Conservation (phyloP, 2,888 invertebrate species). For the Coelogynopora nodosa region DNA sequence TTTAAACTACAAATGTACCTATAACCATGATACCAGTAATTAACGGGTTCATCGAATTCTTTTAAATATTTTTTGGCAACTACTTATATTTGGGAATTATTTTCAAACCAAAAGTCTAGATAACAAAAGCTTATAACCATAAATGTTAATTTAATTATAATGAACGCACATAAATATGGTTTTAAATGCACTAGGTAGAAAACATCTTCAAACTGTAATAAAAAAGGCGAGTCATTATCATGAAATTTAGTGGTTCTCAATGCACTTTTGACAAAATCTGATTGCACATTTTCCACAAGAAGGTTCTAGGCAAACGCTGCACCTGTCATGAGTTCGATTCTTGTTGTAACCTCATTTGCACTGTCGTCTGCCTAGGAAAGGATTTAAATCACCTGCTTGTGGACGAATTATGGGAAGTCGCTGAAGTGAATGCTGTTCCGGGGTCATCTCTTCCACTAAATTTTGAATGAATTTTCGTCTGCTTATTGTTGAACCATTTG, state of each 20-base stretch:
- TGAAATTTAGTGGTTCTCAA: background rate
- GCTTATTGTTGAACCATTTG: background rate
- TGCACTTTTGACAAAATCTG: constrained; percentile 6
- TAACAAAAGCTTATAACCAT: background rate
- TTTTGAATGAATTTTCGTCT: constrained; percentile 25
- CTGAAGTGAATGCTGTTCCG: too few relatives aligned
- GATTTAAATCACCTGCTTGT: too few relatives aligned
- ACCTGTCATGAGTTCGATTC: constrained; percentile 7
- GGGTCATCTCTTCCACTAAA: constrained; percentile 31
- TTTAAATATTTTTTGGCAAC: background rate
- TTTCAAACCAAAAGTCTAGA: background rate
- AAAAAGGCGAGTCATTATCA: too few relatives aligned
- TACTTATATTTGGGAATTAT: background rate
- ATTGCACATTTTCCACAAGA: constrained; percentile 26
- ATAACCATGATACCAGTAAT: constrained; percentile 1
- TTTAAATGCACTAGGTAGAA: constrained; percentile 1
- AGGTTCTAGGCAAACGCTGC: background rate
- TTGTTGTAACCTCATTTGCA: background rate
- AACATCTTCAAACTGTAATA: too few relatives aligned
- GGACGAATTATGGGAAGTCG: too few relatives aligned
- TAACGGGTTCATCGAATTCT: background rate
- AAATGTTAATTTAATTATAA: background rate
- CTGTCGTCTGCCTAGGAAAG: background rate
- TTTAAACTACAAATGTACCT: too few relatives aligned
- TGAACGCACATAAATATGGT: background rate